Base-by-base conservation (phyloP, 92 coral and sea anemone species). In the Muricea muricata region DNA sequence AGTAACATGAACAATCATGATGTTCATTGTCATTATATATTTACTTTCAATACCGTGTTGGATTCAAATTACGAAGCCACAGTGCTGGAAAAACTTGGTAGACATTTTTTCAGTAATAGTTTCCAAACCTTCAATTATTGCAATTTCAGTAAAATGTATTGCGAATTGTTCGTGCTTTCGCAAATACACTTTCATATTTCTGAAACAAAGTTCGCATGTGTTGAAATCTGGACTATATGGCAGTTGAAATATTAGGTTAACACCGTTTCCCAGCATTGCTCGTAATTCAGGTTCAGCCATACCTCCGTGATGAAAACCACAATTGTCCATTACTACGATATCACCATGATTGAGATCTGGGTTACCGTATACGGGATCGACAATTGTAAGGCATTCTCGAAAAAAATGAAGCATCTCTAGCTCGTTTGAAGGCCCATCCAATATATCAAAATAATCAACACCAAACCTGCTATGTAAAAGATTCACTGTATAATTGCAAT, bases 331-430 rank as follows among this genome's bases (percentile, higher is more conserved):
- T 60, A 60, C 33, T 11, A 60, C 70, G 23, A 77, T 28, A 45
- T 88, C 85, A 17, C 85, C 87, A 34, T 83, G 41, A 34, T 61
- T 63, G 14, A 83, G 50, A 28, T 76, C 74, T 40, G 87, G 90
- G 50, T 81, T 81, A n/a, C 70, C 90, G 32, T 69, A 15, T 20
- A 81, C 55, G 40, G 21, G 50, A 24, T 87, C 86, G 18, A 79
- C 87, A n/a, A 57, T 61, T 72, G 71, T 52, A 18, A 81, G 76
- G 60, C 82, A 40, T 56, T 87, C 76, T 39, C 76, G 57, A 55
- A 88, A 83, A 61, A 88, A 88, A 54, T 88, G 75, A n/a, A 88
- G 66, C 87, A 83, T 84, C 67, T 88, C 91, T 2, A 88, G 40
- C 1, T 85, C 88, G 60, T 88, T 88, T 10, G 88, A 88, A 23